Evolutionary conservation across 2,888 invertebrate species (phyloP).

Genomic region (Glaucopsyche alexis): DNA sequence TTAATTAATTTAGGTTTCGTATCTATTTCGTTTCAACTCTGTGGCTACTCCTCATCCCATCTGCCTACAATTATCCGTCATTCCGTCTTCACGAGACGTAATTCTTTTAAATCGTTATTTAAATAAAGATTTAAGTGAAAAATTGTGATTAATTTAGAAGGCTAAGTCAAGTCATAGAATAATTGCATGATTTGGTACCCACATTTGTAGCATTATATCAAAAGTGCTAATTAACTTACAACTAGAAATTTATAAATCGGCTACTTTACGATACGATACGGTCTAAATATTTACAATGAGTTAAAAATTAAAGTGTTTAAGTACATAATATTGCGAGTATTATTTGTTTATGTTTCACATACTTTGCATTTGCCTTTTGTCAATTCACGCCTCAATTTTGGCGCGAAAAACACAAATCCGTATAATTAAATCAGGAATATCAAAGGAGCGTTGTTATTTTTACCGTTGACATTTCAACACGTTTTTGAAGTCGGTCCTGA

Average conservation of each 20-base stretch:
- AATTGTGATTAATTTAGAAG: constrained; percentile 5
- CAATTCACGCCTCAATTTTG: constrained; percentile 7
- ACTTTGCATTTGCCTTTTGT: background rate
- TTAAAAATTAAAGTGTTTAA: too few relatives aligned
- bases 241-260: too few relatives aligned
- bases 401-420: constrained; percentile 7
- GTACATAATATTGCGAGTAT: too few relatives aligned
- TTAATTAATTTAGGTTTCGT: background rate
- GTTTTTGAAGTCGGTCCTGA: constrained; percentile 17
- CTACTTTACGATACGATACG: too few relatives aligned
- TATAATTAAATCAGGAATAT: constrained; percentile 3
- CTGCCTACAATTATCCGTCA: constrained; percentile 39
- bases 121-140: constrained; percentile 15
- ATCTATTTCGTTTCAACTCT: constrained; percentile 34
- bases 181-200: background rate
- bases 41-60: constrained; percentile 35
- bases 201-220: background rate
- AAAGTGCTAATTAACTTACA: background rate
- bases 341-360: too few relatives aligned
- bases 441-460: constrained; percentile 16
- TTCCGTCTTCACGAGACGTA: constrained; percentile 15
- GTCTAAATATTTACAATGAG: too few relatives aligned
- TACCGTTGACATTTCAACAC: constrained; percentile 14
- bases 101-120: constrained; percentile 18
- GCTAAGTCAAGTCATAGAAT: background rate